Conservation (phyloP, 2,888 invertebrate genomes). For the Ethmia dodecea region DNA sequence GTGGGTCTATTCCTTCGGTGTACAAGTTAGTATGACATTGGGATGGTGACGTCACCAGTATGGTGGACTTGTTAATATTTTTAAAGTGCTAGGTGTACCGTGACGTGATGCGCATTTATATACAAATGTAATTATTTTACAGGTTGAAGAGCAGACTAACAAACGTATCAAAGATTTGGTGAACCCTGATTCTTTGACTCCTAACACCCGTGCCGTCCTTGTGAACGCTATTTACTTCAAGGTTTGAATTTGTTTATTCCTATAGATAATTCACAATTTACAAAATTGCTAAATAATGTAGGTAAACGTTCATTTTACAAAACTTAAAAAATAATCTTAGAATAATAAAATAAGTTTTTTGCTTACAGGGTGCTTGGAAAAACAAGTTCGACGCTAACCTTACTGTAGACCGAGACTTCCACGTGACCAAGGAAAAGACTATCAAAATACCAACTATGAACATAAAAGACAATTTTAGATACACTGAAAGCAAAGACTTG, state of each 20-base stretch:
- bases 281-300: too few relatives aligned
- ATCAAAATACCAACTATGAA: slow-evolving; percentile 84
- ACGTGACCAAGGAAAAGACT: slow-evolving; percentile 66
- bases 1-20: too few relatives aligned
- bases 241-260: slow-evolving; percentile 34
- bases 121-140: too few relatives aligned
- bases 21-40: too few relatives aligned
- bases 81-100: too few relatives aligned
- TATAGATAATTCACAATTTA: too few relatives aligned
- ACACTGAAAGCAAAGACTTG: slow-evolving; percentile 43
- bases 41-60: too few relatives aligned
- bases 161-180: slow-evolving; percentile 77
- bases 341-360: background rate
- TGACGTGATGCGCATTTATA: too few relatives aligned
- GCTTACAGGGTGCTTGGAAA: slow-evolving; percentile 79
- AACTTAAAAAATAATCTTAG: too few relatives aligned
- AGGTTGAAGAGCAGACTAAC: slow-evolving; percentile 65
- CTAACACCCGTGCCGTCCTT: slow-evolving; percentile 80
- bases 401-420: slow-evolving; percentile 81
- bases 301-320: background rate
- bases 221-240: slow-evolving; percentile 93
- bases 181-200: slow-evolving; percentile 59
- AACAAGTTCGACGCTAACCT: slow-evolving; percentile 73
- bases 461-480: slow-evolving; percentile 58
- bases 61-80: too few relatives aligned